Conservation (phyloP, 2,888 invertebrate genomes). For the Mesorhabditis spiculigera region DNA sequence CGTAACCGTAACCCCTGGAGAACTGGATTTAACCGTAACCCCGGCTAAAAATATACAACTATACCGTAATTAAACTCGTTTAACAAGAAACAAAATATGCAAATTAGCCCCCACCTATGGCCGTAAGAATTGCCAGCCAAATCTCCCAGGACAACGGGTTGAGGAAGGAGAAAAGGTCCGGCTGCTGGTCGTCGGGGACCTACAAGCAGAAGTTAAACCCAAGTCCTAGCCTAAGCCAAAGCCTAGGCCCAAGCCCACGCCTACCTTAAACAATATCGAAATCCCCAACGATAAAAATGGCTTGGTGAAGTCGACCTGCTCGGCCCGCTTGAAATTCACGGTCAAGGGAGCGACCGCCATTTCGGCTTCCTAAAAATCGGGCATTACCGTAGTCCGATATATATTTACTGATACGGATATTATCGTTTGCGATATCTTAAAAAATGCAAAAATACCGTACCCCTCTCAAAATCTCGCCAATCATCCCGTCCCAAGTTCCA, state of each 20-base stretch:
- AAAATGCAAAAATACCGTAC: constrained; percentile 22
- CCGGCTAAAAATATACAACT: too few relatives aligned
- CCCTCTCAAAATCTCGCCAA: constrained; percentile 58
- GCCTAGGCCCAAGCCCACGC: not conserved
- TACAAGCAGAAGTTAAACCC: constrained; percentile 64
- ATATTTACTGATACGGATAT: too few relatives aligned
- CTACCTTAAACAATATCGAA: constrained; percentile 38
- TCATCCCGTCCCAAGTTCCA: constrained; percentile 60
- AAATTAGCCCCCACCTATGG: constrained; percentile 67
- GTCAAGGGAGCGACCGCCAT: constrained; percentile 94
- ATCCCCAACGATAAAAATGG: constrained; percentile 63
- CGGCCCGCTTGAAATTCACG: constrained; percentile 90
- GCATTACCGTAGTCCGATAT: constrained; percentile 3
- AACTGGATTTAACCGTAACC: too few relatives aligned
- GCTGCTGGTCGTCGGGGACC: constrained; percentile 80
- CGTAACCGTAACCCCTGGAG: too few relatives aligned
- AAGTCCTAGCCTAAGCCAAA: too few relatives aligned
- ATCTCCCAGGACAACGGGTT: constrained; percentile 88
- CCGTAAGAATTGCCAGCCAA: constrained; percentile 95
- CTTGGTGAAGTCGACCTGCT: constrained; percentile 66
- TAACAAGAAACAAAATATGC: not conserved
- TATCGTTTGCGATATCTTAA: not conserved
- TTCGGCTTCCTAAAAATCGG: constrained; percentile 77
- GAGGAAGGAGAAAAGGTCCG: constrained; percentile 91
- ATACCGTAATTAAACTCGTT: too few relatives aligned